Conservation (phyloP, 1,140 invertebrate species). For the Zophobas atratus region DNA sequence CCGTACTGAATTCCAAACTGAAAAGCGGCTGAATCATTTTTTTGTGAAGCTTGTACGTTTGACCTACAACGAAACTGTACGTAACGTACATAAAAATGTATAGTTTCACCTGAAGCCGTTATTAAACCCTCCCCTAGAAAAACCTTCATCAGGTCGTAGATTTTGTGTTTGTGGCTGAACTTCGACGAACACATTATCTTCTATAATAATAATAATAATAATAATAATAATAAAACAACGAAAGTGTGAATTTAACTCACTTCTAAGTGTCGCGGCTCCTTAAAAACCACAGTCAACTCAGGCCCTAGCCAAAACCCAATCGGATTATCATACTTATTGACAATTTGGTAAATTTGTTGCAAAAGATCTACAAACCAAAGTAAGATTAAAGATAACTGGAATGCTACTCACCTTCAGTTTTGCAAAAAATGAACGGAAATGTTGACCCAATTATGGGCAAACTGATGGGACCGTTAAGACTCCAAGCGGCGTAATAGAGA, state of each 20-base stretch:
- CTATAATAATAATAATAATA: slow-evolving; percentile 46
- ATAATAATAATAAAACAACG: slow-evolving; percentile 20
- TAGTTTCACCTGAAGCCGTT: slow-evolving; percentile 45
- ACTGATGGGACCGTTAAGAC: slow-evolving; percentile 42
- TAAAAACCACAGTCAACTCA: slow-evolving; percentile 32
- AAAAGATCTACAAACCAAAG: slow-evolving; percentile 48
- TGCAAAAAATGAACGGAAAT: slow-evolving; percentile 23
- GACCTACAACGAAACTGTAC: slow-evolving; percentile 41
- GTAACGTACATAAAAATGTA: not conserved
- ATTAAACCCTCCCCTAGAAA: slow-evolving; percentile 51
- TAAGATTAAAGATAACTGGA: not conserved
- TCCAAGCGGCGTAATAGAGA: slow-evolving; percentile 42
- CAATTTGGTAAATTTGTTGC: slow-evolving; percentile 25
- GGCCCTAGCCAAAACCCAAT: slow-evolving; percentile 53
- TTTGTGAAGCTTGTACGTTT: slow-evolving; percentile 50
- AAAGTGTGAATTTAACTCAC: slow-evolving; percentile 28
- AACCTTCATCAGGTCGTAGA: slow-evolving; percentile 49
- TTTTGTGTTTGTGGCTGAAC: slow-evolving; percentile 49
- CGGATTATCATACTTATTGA: slow-evolving; percentile 18
- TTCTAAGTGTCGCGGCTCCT: slow-evolving; percentile 50
- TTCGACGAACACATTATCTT: slow-evolving; percentile 54
- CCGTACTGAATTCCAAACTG: slow-evolving; percentile 43
- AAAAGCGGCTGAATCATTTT: slow-evolving; percentile 51
- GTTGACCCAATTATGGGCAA: slow-evolving; percentile 53
- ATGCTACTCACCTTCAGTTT: slow-evolving; percentile 30